Evolutionary conservation across 2,797 vertebrate species (phyloP), one percentile per base, ranked within the genome.

Genomic region (Setipinna tenuifilis): DNA sequence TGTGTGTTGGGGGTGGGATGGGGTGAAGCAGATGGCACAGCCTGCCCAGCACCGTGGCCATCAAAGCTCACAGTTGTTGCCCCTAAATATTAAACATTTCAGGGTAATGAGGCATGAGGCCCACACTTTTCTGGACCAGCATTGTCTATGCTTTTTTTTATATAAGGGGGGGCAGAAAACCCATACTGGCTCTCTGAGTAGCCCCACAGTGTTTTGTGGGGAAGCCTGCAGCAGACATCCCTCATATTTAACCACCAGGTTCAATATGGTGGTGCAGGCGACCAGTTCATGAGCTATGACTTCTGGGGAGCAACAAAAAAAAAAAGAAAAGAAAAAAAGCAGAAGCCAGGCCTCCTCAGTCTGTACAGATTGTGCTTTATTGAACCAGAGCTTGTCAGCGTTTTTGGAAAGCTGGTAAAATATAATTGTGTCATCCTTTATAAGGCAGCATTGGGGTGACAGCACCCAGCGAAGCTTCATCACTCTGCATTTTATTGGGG

Each of bases 341-440:
- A 90, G 88, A 85, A 91, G 88, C 87, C 90, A 87, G 90, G 87
- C 84, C 85, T 86, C 90, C 88, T 85, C 89, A 92, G 89, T 88
- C 85, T 35, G 87, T 91, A 90, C 90, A 92, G 93, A 94, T 94
- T 94, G 95, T 89, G 82, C 91, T 95, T 95, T 95, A 95, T 95
- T 94, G 95, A 95, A 94, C 93, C 92, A 86, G 85, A 89, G 91
- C 93, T 93, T 94, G 95, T 96, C 95, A 96, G 95, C 95, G 89
- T 95, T 95, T 95, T 95, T 89, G 35, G 87, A 93, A 91, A 95
- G 94, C 94, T 95, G 93, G 94, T 95, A 94, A 95, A 95, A 94
- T 94, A 95, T 95, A 95, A 95, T 95, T 95, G 95, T 96, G 93
- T 95, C 95, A 95, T 96, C 93, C 94, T 96, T 96, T 96, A 95